Evolutionary conservation across 2,797 vertebrate species (phyloP).

Genomic region (Carcharodon carcharias): DNA sequence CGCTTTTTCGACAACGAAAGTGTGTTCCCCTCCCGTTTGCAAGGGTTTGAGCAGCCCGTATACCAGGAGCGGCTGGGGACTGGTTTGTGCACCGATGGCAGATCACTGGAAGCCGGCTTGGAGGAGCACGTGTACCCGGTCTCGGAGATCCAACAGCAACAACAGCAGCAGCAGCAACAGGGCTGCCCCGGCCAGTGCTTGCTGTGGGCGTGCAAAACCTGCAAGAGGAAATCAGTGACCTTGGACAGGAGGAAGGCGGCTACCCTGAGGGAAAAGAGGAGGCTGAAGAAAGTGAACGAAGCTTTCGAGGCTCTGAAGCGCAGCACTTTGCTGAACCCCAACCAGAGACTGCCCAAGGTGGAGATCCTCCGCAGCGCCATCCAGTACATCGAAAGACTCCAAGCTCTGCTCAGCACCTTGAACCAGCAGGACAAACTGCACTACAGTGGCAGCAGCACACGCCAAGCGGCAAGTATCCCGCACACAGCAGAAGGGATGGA

Average conservation of each 20-base stretch:
- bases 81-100: constrained; percentile 65
- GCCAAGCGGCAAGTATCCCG: constrained; percentile 28
- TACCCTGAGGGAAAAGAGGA: constrained; percentile 85
- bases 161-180: constrained; percentile 85
- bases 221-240: constrained; percentile 88
- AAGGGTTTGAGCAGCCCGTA: constrained; percentile 67
- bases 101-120: constrained; percentile 55
- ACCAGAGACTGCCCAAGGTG: constrained; percentile 95
- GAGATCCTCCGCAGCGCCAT: constrained; percentile 96
- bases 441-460: not conserved
- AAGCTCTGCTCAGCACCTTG: constrained; percentile 89
- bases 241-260: constrained; percentile 85
- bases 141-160: constrained; percentile 64
- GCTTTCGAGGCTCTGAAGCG: constrained; percentile 93
- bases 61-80: constrained; percentile 76
- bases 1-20: constrained; percentile 91
- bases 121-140: constrained; percentile 78
- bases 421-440: constrained; percentile 49
- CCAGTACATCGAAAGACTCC: constrained; percentile 93
- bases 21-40: constrained; percentile 78
- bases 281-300: constrained; percentile 96
- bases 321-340: constrained; percentile 94
- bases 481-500: not conserved
- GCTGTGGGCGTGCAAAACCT: constrained; percentile 93
- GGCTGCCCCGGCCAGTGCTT: constrained; percentile 84